phyloP scores from a whole-genome alignment of 2,113 vertebrate species.

The Diadophis punctatus region DNA sequence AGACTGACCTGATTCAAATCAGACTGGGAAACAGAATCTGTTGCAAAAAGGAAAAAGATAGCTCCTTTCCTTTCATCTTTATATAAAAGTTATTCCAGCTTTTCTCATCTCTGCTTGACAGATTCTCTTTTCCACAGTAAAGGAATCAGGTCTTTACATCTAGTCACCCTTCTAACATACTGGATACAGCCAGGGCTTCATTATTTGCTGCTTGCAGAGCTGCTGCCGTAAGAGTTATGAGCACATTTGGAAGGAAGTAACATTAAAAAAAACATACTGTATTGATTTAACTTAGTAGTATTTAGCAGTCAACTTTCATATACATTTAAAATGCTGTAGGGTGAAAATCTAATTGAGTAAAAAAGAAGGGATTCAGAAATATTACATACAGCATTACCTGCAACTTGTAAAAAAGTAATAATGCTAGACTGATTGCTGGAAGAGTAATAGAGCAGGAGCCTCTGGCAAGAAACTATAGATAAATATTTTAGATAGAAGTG shows the following conservation, averaged over 20 bases:
- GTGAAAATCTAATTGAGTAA: background rate
- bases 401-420: background rate
- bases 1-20: background rate
- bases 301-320: background rate
- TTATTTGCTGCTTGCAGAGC: background rate
- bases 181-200: background rate
- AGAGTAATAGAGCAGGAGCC: background rate
- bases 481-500: background rate
- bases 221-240: background rate
- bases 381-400: background rate
- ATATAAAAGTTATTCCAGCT: background rate
- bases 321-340: background rate
- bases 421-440: background rate
- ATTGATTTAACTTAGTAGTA: background rate
- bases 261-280: background rate
- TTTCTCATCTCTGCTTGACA: background rate
- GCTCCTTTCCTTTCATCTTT: background rate
- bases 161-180: background rate
- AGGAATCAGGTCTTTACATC: background rate
- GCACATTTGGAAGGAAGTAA: background rate
- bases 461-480: background rate
- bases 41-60: background rate
- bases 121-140: background rate
- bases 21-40: background rate
- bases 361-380: background rate